Evolutionary conservation across 2,888 invertebrate species (phyloP).

Genomic region (Drosophila peninsularis): DNA sequence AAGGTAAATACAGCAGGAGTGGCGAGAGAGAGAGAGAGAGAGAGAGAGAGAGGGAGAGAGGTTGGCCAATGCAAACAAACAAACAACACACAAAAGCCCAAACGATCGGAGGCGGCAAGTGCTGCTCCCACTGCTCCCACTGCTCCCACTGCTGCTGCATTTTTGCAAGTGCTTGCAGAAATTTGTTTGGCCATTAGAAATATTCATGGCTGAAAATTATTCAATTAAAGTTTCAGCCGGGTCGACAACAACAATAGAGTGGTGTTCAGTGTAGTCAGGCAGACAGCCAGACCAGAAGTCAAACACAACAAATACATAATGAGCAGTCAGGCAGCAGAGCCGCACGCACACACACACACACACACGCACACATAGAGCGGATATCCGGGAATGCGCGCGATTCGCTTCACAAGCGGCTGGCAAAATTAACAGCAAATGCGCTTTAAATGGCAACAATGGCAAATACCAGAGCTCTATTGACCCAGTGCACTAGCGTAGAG

Average conservation of each 20-base stretch:
- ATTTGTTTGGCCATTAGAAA: conserved; percentile 80
- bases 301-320: conserved; percentile 74
- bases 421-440: conserved; percentile 79
- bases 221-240: conserved; percentile 73
- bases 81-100: conserved; percentile 34
- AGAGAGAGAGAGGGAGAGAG: neutral
- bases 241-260: conserved; percentile 24
- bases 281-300: conserved; percentile 52
- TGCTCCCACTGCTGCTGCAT: conserved; percentile 31
- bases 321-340: conserved; percentile 66
- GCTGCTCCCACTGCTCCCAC: conserved; percentile 4
- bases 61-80: conserved; percentile 32
- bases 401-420: conserved; percentile 70
- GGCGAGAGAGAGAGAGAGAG: neutral
- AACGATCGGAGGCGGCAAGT: conserved; percentile 27
- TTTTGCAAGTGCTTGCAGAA: conserved; percentile 72
- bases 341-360: conserved; percentile 22
- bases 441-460: conserved; percentile 78
- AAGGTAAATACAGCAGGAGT: conserved; percentile 57
- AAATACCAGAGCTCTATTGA: conserved; percentile 72
- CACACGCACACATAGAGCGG: conserved; percentile 39
- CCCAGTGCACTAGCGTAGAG: conserved; percentile 61
- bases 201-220: conserved; percentile 78
- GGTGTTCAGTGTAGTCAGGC: conserved; percentile 3
- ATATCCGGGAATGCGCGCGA: conserved; percentile 74